Evolutionary conservation across 1,140 invertebrate species (phyloP).

Genomic region (Hetaerina americana): DNA sequence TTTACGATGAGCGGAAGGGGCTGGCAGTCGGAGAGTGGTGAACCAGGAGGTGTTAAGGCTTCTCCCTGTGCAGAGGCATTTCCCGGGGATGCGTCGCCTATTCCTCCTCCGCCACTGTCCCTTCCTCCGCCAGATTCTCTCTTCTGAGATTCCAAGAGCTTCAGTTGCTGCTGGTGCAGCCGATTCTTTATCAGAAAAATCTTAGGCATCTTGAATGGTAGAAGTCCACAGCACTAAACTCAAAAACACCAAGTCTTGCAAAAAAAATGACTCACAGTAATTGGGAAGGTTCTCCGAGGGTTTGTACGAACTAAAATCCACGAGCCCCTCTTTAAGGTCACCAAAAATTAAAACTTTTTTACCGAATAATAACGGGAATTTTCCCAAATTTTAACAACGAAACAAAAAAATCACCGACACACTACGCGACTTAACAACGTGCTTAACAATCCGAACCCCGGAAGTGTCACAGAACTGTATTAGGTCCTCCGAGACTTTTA

Average conservation of each 20-base stretch:
- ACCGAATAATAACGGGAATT: neutral
- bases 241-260: no score
- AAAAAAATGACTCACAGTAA: no score
- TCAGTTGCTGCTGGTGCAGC: constrained; percentile 73
- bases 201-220: constrained; percentile 58
- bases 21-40: constrained; percentile 23
- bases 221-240: constrained; percentile 6
- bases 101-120: neutral
- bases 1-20: constrained; percentile 34
- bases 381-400: no score
- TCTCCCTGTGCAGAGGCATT: constrained; percentile 6
- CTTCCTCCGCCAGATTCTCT: constrained; percentile 4
- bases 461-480: neutral
- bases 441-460: neutral
- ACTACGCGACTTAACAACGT: neutral
- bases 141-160: constrained; percentile 63
- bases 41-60: constrained; percentile 19
- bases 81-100: constrained; percentile 3
- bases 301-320: no score
- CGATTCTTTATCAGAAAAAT: constrained; percentile 80
- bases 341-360: neutral
- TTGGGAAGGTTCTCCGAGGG: no score
- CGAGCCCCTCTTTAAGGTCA: neutral
- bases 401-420: no score
- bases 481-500: neutral